phyloP scores from a whole-genome alignment of 2,888 invertebrate species.

The Hoplodrina blanda region DNA sequence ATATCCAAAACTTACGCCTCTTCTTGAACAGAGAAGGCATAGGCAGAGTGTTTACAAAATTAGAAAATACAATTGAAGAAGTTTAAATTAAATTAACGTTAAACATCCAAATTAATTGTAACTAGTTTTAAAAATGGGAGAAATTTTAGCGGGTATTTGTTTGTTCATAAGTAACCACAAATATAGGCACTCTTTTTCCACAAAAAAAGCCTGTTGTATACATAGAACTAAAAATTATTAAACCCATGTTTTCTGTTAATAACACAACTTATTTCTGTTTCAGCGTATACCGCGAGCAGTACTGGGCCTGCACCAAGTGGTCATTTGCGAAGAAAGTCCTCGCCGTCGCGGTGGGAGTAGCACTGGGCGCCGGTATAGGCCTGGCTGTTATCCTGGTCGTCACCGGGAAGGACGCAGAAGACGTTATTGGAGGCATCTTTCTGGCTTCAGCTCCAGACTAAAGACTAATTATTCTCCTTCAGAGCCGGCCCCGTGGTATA shows the following conservation, averaged over 20 bases:
- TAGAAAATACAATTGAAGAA: too few species aligned
- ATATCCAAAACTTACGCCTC: too few species aligned
- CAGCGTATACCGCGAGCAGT: constrained; percentile 86
- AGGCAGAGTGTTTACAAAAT: too few species aligned
- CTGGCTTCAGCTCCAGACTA: constrained; percentile 68
- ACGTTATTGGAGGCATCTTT: constrained; percentile 73
- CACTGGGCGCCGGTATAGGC: constrained; percentile 81
- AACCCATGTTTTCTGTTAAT: neutral
- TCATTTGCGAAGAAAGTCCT: constrained; percentile 78
- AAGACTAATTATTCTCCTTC: neutral
- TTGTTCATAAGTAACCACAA: too few species aligned
- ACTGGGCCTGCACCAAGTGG: constrained; percentile 86
- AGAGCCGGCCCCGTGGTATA: constrained; percentile 1
- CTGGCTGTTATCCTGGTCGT: constrained; percentile 74
- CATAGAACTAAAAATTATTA: too few species aligned
- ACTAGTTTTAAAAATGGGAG: too few species aligned
- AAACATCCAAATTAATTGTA: too few species aligned
- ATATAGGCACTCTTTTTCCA: too few species aligned
- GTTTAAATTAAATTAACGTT: too few species aligned
- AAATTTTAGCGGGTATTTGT: too few species aligned
- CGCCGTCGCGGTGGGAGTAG: constrained; percentile 79
- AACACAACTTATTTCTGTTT: constrained; percentile 45
- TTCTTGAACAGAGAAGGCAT: too few species aligned
- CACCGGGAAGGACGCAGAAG: constrained; percentile 60
- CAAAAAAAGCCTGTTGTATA: too few species aligned